phyloP scores from a whole-genome alignment of 2,797 vertebrate genomes.

The Cercopithecus petaurista region DNA sequence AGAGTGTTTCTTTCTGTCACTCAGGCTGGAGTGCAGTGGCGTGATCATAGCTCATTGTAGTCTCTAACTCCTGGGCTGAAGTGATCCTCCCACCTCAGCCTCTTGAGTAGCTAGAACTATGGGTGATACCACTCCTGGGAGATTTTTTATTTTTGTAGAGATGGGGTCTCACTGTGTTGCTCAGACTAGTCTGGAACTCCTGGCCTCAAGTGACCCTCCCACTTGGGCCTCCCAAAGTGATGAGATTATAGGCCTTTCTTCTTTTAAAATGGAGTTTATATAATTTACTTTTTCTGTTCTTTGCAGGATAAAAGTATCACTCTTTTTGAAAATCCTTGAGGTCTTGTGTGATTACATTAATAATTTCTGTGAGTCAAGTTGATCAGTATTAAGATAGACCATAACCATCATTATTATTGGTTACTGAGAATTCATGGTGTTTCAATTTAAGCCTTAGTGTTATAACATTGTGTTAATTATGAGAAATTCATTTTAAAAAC shows the following conservation, averaged over 20 bases:
- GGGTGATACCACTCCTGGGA: too few relatives aligned
- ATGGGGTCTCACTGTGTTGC: background rate
- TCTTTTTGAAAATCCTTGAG: background rate
- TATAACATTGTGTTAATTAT: conserved; percentile 35
- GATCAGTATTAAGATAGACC: background rate
- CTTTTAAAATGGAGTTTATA: background rate
- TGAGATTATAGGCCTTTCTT: background rate
- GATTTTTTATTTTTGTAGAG: background rate
- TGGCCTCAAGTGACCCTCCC: background rate
- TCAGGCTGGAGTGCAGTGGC: background rate
- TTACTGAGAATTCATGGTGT: background rate
- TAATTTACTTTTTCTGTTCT: background rate
- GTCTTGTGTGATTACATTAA: background rate
- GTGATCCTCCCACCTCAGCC: background rate
- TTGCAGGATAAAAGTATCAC: background rate
- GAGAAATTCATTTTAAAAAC: background rate
- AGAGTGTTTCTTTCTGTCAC: background rate
- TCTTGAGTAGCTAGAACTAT: background rate
- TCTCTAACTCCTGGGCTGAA: background rate
- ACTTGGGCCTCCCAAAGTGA: background rate
- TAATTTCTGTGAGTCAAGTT: background rate
- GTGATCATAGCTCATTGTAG: too few relatives aligned
- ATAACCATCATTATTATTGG: conserved; percentile 8
- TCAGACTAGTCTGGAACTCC: background rate
- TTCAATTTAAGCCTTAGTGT: background rate